Evolutionary conservation across 23 tunicate genomes (phyloP).

Genomic region (Diplosoma virens): DNA sequence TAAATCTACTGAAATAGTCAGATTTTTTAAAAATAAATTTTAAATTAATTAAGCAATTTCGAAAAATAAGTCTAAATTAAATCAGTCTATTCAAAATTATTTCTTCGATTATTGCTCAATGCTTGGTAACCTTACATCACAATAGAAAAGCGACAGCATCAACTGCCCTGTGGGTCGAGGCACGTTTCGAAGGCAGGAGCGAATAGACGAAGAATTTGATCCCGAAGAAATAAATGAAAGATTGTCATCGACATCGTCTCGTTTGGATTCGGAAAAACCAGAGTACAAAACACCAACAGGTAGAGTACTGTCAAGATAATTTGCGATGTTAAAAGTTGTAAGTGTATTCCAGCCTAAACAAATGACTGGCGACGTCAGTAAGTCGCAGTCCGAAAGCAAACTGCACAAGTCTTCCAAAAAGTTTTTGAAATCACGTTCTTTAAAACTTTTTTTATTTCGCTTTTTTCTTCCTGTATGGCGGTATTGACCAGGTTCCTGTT

Average conservation of each 20-base stretch:
- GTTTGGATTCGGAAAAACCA: conserved; percentile 8
- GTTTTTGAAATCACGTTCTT: neutral
- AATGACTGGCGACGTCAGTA: too few species aligned
- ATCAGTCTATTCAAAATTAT: too few species aligned
- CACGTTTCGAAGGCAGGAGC: conserved; percentile 61
- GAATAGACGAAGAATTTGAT: conserved; percentile 73
- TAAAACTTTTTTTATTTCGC: neutral
- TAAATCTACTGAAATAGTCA: too few species aligned
- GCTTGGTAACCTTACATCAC: too few species aligned
- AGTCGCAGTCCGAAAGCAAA: too few species aligned
- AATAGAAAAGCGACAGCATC: conserved; percentile 82
- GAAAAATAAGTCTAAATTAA: too few species aligned
- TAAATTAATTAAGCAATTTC: too few species aligned
- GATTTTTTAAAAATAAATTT: too few species aligned
- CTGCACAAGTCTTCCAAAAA: too few species aligned
- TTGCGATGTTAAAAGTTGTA: too few species aligned
- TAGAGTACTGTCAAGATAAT: neutral
- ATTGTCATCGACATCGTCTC: conserved; percentile 40
- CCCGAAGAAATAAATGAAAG: conserved; percentile 75
- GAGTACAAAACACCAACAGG: conserved; percentile 54
- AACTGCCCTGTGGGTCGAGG: conserved; percentile 70
- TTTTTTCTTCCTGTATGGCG: neutral
- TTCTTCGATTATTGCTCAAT: too few species aligned
- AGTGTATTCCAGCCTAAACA: too few species aligned
- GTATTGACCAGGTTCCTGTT: neutral